These are phyloP conservation scores for Cenopis cana DNA, from an alignment of 2,888 invertebrate genomes.

Conservation along the genomic window DNA sequence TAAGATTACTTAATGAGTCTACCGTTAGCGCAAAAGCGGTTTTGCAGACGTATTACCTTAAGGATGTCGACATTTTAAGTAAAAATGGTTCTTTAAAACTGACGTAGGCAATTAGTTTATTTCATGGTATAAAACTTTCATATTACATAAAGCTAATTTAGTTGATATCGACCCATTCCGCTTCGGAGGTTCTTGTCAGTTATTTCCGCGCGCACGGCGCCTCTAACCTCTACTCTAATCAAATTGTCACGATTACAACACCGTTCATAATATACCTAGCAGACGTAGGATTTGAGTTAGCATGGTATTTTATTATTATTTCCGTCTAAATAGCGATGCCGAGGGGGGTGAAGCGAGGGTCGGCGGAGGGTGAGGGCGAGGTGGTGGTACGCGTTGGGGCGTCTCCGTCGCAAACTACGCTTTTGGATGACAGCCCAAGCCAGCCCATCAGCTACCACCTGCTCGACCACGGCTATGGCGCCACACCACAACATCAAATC, in stretches of 20 bases:
- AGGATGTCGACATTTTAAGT: slow-evolving; percentile 75
- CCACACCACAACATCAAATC: slow-evolving; percentile 90
- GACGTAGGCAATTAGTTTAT: slow-evolving; percentile 68
- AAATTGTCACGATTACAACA: slow-evolving; percentile 72
- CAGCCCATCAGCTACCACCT: slow-evolving; percentile 89
- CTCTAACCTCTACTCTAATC: slow-evolving; percentile 84
- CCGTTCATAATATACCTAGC: slow-evolving; percentile 8
- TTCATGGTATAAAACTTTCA: slow-evolving; percentile 43
- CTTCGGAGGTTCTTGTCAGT: slow-evolving; percentile 75
- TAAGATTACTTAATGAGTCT: background rate
- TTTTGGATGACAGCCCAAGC: slow-evolving; percentile 80
- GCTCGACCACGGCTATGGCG: slow-evolving; percentile 94
- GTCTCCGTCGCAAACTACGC: slow-evolving; percentile 83
- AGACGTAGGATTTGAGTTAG: slow-evolving; percentile 23
- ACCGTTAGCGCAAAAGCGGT: slow-evolving; percentile 61
- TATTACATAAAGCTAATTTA: slow-evolving; percentile 62
- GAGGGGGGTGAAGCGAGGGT: slow-evolving; percentile 85
- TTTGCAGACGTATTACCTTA: slow-evolving; percentile 70
- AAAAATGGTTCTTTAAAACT: slow-evolving; percentile 66
- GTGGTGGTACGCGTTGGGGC: slow-evolving; percentile 81
- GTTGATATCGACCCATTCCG: slow-evolving; percentile 78
- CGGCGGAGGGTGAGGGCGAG: slow-evolving; percentile 83
- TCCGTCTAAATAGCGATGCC: slow-evolving; percentile 78
- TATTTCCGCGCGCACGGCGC: slow-evolving; percentile 83
- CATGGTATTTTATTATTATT: slow-evolving; percentile 55